Percentiles rank a stretch among this genome's conserved stretches.
Evolutionary conservation across 2,797 vertebrate species (phyloP).

Genomic region (Sternotherus odoratus): DNA sequence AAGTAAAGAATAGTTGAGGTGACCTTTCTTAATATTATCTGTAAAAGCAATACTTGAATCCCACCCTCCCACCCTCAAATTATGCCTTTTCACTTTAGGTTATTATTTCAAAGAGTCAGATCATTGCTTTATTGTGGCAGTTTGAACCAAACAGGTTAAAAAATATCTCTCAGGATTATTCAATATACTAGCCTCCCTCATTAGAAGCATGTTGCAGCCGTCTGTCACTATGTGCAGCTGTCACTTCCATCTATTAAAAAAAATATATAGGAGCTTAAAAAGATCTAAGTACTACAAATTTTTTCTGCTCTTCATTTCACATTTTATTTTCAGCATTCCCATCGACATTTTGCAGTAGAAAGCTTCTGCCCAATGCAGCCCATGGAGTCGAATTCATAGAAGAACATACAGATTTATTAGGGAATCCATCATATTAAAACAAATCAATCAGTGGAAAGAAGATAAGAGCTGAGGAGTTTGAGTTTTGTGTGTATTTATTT

Average conservation of each 20-base stretch:
- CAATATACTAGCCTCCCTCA: not conserved
- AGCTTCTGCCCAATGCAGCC: slow-evolving; percentile 16
- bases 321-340: slow-evolving; percentile 57
- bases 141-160: not conserved
- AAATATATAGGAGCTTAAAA: not conserved
- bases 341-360: slow-evolving; percentile 28
- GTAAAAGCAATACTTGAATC: slow-evolving; percentile 35
- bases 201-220: not conserved
- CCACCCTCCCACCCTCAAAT: not conserved
- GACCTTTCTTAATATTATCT: slow-evolving; percentile 22
- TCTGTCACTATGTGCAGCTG: not conserved
- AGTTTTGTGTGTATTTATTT: slow-evolving; percentile 4
- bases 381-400: slow-evolving; percentile 58
- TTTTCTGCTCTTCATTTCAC: slow-evolving; percentile 63
- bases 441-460: slow-evolving; percentile 4
- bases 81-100: not conserved
- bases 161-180: slow-evolving; percentile 10
- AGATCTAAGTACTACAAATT: slow-evolving; percentile 55
- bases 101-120: not conserved
- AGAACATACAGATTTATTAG: slow-evolving; percentile 52
- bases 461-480: not conserved
- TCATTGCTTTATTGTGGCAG: not conserved
- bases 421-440: not conserved
- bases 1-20: not conserved
- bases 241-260: slow-evolving; percentile 32